Conservation (phyloP, 2,797 vertebrate genomes). For the Pangasius larnaudii region DNA sequence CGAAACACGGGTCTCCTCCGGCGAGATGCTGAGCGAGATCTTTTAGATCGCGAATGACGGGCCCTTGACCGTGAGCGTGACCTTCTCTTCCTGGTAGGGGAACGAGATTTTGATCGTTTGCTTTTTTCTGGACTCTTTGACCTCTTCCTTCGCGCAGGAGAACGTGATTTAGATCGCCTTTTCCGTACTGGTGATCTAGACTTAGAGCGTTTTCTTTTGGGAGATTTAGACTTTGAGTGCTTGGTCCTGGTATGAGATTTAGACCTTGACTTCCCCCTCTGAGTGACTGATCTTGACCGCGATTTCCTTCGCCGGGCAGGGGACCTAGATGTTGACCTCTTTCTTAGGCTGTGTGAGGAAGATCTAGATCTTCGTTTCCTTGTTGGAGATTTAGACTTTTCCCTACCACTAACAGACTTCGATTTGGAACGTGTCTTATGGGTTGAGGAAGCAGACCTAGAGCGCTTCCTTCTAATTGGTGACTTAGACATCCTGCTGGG, state of each 20-base stretch:
- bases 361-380: conserved; percentile 85
- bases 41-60: conserved; percentile 74
- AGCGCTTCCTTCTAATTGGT: conserved; percentile 66
- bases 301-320: conserved; percentile 87
- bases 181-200: conserved; percentile 74
- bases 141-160: conserved; percentile 74
- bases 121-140: conserved; percentile 78
- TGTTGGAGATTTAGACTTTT: conserved; percentile 83
- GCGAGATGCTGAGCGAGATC: conserved; percentile 60
- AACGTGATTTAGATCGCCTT: conserved; percentile 70
- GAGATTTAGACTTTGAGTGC: conserved; percentile 67
- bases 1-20: conserved; percentile 75
- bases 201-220: conserved; percentile 74
- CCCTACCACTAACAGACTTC: conserved; percentile 69
- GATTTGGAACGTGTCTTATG: conserved; percentile 66
- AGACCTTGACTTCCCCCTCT: conserved; percentile 81
- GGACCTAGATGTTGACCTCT: conserved; percentile 83
- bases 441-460: conserved; percentile 70
- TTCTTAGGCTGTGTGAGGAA: conserved; percentile 81
- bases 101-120: conserved; percentile 82
- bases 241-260: conserved; percentile 77
- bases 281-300: conserved; percentile 79
- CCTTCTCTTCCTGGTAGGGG: conserved; percentile 80
- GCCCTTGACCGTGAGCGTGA: conserved; percentile 84
- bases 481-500: conserved; percentile 61